Evolutionary conservation across 2,113 vertebrate genomes (phyloP).

Genomic region (Syrrhaptes paradoxus): DNA sequence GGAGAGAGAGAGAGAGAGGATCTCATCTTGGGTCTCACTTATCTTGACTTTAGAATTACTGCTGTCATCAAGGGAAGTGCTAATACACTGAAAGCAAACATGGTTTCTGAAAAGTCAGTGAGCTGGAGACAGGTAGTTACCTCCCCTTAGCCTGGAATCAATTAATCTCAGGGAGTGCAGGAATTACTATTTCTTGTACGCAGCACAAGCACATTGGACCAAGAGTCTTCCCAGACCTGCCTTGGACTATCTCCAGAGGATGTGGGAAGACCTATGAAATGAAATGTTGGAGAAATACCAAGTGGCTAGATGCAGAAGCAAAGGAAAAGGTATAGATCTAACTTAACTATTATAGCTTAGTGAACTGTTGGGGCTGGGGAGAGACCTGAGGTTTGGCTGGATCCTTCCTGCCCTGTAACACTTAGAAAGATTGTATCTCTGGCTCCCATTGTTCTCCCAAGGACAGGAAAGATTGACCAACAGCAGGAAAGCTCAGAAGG

Average conservation of each 20-base stretch:
- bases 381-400: background rate
- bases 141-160: background rate
- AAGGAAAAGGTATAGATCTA: background rate
- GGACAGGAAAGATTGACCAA: background rate
- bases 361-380: background rate
- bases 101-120: background rate
- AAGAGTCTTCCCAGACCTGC: background rate
- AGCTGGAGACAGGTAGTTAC: background rate
- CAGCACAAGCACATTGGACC: background rate
- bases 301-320: background rate
- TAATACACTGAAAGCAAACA: background rate
- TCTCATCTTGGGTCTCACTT: background rate
- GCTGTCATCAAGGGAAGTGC: background rate
- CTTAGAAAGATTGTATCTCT: background rate
- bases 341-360: background rate
- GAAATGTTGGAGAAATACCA: background rate
- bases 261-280: background rate
- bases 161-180: background rate
- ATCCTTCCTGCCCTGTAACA: background rate
- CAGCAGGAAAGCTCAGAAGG: background rate
- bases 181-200: background rate
- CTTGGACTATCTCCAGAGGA: background rate
- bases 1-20: background rate
- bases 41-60: background rate
- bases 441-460: background rate